A percentile compares a stretch with the other conserved stretches of the same genome.
Conservation (phyloP, 2,113 vertebrate genomes). For the Odontophorus gujanensis region DNA sequence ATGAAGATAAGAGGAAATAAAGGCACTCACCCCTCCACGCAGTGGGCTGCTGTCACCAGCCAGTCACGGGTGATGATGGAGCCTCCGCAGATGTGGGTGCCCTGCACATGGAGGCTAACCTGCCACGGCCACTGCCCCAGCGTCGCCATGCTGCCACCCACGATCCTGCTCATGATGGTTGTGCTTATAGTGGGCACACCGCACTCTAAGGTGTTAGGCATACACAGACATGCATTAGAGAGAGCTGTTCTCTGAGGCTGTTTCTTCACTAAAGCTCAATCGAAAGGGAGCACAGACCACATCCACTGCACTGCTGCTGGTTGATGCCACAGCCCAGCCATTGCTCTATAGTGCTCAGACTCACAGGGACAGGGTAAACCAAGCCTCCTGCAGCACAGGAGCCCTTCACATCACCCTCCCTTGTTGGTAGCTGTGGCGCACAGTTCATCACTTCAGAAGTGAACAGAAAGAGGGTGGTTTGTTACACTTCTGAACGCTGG, state of each 20-base stretch:
- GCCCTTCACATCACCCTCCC: neutral
- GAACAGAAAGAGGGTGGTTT: neutral
- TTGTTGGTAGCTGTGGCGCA: neutral
- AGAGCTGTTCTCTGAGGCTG: neutral
- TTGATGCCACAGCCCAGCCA: neutral
- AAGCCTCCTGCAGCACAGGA: neutral
- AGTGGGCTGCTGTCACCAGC: slow-evolving; percentile 95
- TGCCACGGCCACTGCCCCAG: slow-evolving; percentile 94
- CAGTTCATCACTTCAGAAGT: neutral
- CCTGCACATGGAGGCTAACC: slow-evolving; percentile 87
- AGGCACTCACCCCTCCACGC: slow-evolving; percentile 87
- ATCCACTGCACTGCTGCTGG: fast-evolving
- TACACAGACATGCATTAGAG: neutral
- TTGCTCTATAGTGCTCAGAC: neutral
- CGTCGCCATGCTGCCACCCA: slow-evolving; percentile 82
- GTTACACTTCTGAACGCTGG: neutral
- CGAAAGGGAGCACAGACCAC: fast-evolving
- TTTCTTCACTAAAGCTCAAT: neutral
- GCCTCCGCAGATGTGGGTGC: slow-evolving; percentile 87
- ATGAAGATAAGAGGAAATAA: neutral
- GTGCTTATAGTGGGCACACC: slow-evolving; percentile 58
- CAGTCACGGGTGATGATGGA: slow-evolving; percentile 87
- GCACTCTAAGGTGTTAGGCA: slow-evolving; percentile 77
- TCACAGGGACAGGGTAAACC: neutral
- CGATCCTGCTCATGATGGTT: slow-evolving; percentile 79